Base-by-base conservation (phyloP, 2,113 vertebrate genomes). In the Geococcyx californianus region DNA sequence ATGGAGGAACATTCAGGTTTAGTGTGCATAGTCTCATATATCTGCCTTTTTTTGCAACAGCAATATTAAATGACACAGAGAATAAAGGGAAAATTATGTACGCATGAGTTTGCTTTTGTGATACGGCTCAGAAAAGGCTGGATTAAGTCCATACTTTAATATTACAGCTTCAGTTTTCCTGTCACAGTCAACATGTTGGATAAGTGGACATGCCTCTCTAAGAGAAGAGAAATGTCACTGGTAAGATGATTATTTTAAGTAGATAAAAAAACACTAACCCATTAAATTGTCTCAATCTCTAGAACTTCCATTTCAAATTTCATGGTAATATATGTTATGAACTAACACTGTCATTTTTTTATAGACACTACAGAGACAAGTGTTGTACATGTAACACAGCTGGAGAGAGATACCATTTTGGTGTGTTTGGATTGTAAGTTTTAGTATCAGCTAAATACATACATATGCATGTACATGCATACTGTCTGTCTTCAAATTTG, bases 401-500 rank as follows among this genome's bases (percentile, higher is more conserved):
- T 99, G 95, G 99, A 99, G 97, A 98, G 99, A 97, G 99, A 99
- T 95, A 99, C 99, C 67, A 99, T 99, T 96, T 97, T 99, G 42
- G 99, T 99, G 83, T 99, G 99, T 97, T 97, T 99, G 36, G 99
- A 99, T 97, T 98, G 99, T 99, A 97, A 99, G 99, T 98, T 95
- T 86, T 76, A 52, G 79, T 92, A 56, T 80, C 29, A 69, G 28
- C 49, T 69, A 87, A 77, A 88, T 80, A 49, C 19, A 26, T 49
- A 38, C 33, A 17, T 81, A 4, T 92, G 74, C 69, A 69, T 76
- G 15, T 18, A 17, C 17, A 5, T 94, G 87, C 87, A 64, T 82
- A 58, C 34, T 34, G 13, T 60, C 62, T 93, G 52, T 72, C 82
- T 88, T 90, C 80, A 86, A 84, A 59, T 81, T 49, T 82, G 31